Evolutionary conservation across 2,797 vertebrate genomes (phyloP).

Genomic region (Delichon dasypus): DNA sequence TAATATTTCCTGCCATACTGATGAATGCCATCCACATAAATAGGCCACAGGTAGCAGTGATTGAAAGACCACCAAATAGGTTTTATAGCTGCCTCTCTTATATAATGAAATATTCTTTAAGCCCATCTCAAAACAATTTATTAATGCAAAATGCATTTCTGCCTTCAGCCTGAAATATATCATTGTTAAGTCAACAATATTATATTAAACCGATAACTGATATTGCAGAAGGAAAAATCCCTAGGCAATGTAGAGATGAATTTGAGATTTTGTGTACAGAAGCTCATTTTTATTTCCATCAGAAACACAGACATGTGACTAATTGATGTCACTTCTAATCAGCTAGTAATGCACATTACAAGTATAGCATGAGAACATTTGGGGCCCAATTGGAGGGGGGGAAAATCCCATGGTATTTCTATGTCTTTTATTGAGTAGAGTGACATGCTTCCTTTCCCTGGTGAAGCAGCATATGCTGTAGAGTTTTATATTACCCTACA

Average conservation of each 20-base stretch:
- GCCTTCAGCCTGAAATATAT: constrained; percentile 92
- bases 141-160: constrained; percentile 86
- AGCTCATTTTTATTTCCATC: constrained; percentile 86
- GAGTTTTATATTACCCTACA: constrained; percentile 41
- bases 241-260: constrained; percentile 87
- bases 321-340: constrained; percentile 78
- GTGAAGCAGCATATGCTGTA: constrained; percentile 34
- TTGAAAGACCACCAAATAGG: constrained; percentile 85
- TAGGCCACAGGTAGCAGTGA: constrained; percentile 92
- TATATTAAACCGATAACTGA: constrained; percentile 91
- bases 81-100: constrained; percentile 84
- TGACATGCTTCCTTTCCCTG: constrained; percentile 53
- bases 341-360: constrained; percentile 66
- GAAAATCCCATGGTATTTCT: constrained; percentile 49
- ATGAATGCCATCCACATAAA: constrained; percentile 89
- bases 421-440: constrained; percentile 55
- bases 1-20: constrained; percentile 92
- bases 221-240: constrained; percentile 86
- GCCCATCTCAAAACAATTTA: constrained; percentile 86
- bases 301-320: constrained; percentile 77
- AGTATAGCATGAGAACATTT: constrained; percentile 64
- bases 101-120: constrained; percentile 89
- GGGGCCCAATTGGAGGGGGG: constrained; percentile 49
- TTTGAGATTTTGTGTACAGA: constrained; percentile 80
- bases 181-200: constrained; percentile 98